phyloP scores from a whole-genome alignment of 2,888 invertebrate genomes.

The Phoenoteleia sp. region DNA sequence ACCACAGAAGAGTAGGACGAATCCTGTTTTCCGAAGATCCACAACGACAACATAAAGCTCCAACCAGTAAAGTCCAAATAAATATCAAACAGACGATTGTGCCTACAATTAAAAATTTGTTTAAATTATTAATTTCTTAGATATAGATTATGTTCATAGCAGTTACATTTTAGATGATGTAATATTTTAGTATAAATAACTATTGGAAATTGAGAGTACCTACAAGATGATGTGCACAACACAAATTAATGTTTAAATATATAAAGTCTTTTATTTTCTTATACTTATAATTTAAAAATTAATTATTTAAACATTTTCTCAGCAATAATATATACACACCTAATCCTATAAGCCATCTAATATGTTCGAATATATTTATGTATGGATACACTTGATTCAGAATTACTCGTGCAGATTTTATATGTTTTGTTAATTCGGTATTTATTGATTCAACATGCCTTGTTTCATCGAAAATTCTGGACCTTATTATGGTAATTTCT shows the following conservation, averaged over 20 bases:
- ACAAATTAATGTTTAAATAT: too few relatives aligned
- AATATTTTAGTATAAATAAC: too few relatives aligned
- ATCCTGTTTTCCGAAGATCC: slow-evolving; percentile 80
- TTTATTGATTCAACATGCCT: slow-evolving; percentile 89
- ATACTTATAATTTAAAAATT: too few relatives aligned
- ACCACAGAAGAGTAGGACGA: slow-evolving; percentile 83
- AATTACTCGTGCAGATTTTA: slow-evolving; percentile 83
- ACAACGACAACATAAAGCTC: slow-evolving; percentile 82
- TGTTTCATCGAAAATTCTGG: slow-evolving; percentile 88
- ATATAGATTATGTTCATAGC: too few relatives aligned
- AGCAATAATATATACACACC: slow-evolving; percentile 87
- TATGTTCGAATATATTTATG: slow-evolving; percentile 88
- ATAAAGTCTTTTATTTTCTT: too few relatives aligned
- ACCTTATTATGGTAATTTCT: slow-evolving; percentile 88
- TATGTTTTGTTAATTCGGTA: slow-evolving; percentile 87
- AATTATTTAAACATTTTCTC: too few relatives aligned
- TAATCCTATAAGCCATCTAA: slow-evolving; percentile 89
- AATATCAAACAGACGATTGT: slow-evolving; percentile 79
- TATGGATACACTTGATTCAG: slow-evolving; percentile 80
- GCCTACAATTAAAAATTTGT: slow-evolving; percentile 75
- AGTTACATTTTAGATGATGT: too few relatives aligned
- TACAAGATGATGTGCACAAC: too few relatives aligned
- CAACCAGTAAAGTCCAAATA: slow-evolving; percentile 81
- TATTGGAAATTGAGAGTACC: too few relatives aligned
- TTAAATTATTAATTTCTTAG: too few relatives aligned